A percentile compares a stretch with the other conserved stretches of the same genome.
Conservation (phyloP, 1,140 invertebrate species). For the Goniozus legneri region DNA sequence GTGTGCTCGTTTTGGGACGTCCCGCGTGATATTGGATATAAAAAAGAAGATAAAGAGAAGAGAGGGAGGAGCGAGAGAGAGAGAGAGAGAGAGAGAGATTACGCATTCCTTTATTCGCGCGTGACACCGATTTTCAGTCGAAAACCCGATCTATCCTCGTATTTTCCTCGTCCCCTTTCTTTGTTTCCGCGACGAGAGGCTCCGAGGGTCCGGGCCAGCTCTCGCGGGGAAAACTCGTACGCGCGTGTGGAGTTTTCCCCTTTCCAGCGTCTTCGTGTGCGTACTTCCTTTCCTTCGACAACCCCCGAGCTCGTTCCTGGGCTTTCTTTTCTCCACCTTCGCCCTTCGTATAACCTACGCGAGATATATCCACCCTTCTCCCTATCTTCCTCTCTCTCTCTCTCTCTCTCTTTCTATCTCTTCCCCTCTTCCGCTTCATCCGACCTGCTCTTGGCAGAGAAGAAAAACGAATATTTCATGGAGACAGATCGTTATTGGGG, state of each 20-base stretch:
- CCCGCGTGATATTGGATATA: background rate
- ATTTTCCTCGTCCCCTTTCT: background rate
- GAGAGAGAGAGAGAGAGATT: background rate
- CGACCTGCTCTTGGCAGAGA: constrained; percentile 7
- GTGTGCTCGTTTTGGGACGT: background rate
- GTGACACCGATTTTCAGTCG: background rate
- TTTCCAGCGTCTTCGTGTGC: constrained; percentile 1
- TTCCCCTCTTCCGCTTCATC: constrained; percentile 5
- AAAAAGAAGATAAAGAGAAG: background rate
- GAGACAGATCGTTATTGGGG: constrained; percentile 39
- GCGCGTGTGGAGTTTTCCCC: no score
- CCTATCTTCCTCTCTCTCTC: constrained; percentile 3
- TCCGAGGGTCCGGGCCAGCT: no score
- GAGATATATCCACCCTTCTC: constrained; percentile 6
- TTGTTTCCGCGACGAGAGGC: background rate
- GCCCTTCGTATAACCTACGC: constrained; percentile 3
- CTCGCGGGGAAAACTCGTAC: no score
- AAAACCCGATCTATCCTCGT: background rate
- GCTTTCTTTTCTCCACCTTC: background rate
- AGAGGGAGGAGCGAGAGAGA: background rate
- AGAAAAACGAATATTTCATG: constrained; percentile 35
- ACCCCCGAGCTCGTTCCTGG: background rate
- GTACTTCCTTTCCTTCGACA: constrained; percentile 7
- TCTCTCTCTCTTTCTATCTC: constrained; percentile 8
- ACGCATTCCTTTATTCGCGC: background rate